Conservation (phyloP, 2,113 vertebrate genomes). For the Verasper variegatus region DNA sequence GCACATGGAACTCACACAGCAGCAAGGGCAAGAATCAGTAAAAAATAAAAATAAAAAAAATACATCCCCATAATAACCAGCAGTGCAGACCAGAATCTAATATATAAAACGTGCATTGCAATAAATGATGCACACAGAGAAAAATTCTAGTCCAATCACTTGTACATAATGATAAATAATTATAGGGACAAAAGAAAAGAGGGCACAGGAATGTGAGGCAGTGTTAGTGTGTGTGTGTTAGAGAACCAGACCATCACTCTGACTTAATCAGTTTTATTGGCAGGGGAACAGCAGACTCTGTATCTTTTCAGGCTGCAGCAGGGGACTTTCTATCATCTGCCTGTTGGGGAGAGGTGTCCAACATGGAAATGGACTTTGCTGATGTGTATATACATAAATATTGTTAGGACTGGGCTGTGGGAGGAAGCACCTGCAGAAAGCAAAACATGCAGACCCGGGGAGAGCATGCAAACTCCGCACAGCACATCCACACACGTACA, state of each 20-base stretch:
- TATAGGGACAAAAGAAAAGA: conserved; percentile 11
- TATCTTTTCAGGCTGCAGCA: conserved; percentile 31
- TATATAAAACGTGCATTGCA: conserved; percentile 4
- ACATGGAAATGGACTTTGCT: background rate
- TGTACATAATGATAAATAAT: conserved; percentile 28
- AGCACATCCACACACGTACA: background rate
- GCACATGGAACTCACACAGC: conserved; percentile 21
- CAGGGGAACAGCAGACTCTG: conserved; percentile 43
- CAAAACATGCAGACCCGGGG: background rate
- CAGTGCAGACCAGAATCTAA: background rate
- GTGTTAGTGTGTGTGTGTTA: conserved; percentile 24
- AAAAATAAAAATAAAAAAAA: background rate
- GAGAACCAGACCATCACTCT: conserved; percentile 41
- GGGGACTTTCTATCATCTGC: conserved; percentile 27
- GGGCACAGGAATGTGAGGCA: conserved; percentile 1
- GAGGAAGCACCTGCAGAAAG: background rate
- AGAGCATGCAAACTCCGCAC: background rate
- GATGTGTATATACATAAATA: background rate
- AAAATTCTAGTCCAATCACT: background rate
- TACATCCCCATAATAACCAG: background rate
- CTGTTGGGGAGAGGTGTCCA: conserved; percentile 13
- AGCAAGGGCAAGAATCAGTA: conserved; percentile 25
- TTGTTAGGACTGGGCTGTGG: background rate
- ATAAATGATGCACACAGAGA: background rate
- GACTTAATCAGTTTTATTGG: conserved; percentile 66